Percentiles rank a stretch among this genome's conserved stretches.
phyloP scores from a whole-genome alignment of 2,888 invertebrate species.

The Stenoptilia bipunctidactyla region DNA sequence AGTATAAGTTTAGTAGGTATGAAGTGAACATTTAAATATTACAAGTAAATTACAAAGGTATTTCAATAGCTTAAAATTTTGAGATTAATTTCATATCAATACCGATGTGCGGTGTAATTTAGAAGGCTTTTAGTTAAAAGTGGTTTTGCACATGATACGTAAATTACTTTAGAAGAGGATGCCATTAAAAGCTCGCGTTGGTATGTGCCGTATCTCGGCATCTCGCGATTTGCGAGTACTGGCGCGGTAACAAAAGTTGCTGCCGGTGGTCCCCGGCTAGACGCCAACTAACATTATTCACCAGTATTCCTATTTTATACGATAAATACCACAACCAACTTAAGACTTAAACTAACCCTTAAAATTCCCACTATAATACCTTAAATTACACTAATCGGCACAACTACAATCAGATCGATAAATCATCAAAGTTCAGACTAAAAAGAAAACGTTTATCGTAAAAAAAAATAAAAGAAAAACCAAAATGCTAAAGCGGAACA shows the following conservation, averaged over 20 bases:
- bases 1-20: too few species aligned
- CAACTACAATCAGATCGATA: slow-evolving; percentile 20
- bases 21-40: too few species aligned
- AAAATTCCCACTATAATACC: too few species aligned
- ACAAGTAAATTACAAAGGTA: too few species aligned
- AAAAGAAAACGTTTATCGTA: slow-evolving; percentile 48
- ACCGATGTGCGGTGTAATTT: slow-evolving; percentile 57
- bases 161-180: slow-evolving; percentile 58
- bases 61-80: slow-evolving; percentile 3
- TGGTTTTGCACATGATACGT: slow-evolving; percentile 66
- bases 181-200: slow-evolving; percentile 57
- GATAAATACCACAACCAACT: slow-evolving; percentile 8
- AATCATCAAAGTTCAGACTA: slow-evolving; percentile 39
- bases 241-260: slow-evolving; percentile 55
- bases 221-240: slow-evolving; percentile 61
- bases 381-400: neutral
- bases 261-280: slow-evolving; percentile 52
- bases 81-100: slow-evolving; percentile 64
- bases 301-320: neutral
- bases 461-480: slow-evolving; percentile 43
- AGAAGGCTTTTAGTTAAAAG: slow-evolving; percentile 64
- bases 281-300: neutral
- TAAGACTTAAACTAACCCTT: too few species aligned
- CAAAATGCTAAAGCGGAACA: slow-evolving; percentile 49
- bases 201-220: slow-evolving; percentile 59